A percentile compares a stretch with the other conserved stretches of the same genome.
These are phyloP conservation scores for Luperina nickerlii DNA, from an alignment of 2,888 invertebrate species.

Conservation along the genomic window DNA sequence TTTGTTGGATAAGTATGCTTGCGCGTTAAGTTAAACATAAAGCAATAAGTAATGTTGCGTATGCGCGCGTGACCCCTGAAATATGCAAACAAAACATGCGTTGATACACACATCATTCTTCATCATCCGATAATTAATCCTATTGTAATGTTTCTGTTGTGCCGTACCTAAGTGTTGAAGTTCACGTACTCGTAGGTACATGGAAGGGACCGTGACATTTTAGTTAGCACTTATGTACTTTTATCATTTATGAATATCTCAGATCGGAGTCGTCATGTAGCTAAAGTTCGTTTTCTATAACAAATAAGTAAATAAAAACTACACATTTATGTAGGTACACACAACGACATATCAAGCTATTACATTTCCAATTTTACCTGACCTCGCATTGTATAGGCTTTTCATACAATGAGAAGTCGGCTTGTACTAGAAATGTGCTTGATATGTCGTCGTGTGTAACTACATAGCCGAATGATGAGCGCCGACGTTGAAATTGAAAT, in stretches of 20 bases:
- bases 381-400: too few relatives aligned
- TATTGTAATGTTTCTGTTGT: slow-evolving; percentile 68
- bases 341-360: too few relatives aligned
- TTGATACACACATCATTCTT: slow-evolving; percentile 64
- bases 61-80: slow-evolving; percentile 64
- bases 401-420: too few relatives aligned
- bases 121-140: slow-evolving; percentile 68
- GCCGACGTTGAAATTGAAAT: not conserved
- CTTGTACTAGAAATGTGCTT: too few relatives aligned
- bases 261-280: not conserved
- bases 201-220: slow-evolving; percentile 9
- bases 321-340: not conserved
- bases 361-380: too few relatives aligned
- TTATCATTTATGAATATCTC: not conserved
- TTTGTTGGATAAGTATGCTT: slow-evolving; percentile 11
- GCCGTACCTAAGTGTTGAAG: slow-evolving; percentile 34
- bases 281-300: not conserved
- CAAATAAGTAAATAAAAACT: not conserved
- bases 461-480: not conserved
- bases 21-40: slow-evolving; percentile 18
- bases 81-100: slow-evolving; percentile 42
- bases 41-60: slow-evolving; percentile 40
- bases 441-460: too few relatives aligned
- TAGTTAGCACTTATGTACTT: slow-evolving; percentile 8
- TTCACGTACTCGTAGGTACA: not conserved